Evolutionary conservation across 2,113 vertebrate species (phyloP), one percentile per base, ranked within the genome.

Genomic region (Ailurus styani): DNA sequence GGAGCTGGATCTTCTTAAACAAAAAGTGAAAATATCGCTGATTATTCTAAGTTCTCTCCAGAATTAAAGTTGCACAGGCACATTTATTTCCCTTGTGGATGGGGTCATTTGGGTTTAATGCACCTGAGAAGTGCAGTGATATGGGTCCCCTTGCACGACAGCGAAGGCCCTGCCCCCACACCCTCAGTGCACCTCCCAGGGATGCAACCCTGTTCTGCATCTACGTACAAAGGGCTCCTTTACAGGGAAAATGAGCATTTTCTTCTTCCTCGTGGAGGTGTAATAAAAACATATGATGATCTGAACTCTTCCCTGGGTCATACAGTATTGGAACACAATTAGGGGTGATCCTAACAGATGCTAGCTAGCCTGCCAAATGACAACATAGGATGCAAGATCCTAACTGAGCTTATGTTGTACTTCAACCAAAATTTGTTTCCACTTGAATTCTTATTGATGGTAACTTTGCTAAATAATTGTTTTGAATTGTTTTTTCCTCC

Each of bases 101-200:
- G 2, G 31, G 12, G 3, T 1, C 0, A 0, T 1, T 78, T 78
- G 72, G 29, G 54, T 6, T n/a, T 45, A n/a, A 5, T 0, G 66
- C 31, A 8, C 14, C n/a, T 2, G 23, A 54, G 12, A 3, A 5
- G 31, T 0, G 5, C 5, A 0, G 42, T 0, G 0, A 0, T 0
- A 2, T 0, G 40, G 23, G 3, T 21, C 82, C 50, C 50, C 23
- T 29, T 37, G 17, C 0, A 1, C 25, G 2, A 0, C 6, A 14
- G 37, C 0, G 75, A 6, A 20, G 42, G 7, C 0, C 25, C 73
- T 47, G 52, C 8, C 17, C 9, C 4, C 13, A 6, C 0, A 0
- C 68, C 37, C 50, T 0, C 0, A 6, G 13, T 4, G 23, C 3
- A 1, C 72, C 40, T 15, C 25, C 72, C 25, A 8, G 23, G 21